phyloP scores from a whole-genome alignment of 2,888 invertebrate species.

The Smittia sp. region DNA sequence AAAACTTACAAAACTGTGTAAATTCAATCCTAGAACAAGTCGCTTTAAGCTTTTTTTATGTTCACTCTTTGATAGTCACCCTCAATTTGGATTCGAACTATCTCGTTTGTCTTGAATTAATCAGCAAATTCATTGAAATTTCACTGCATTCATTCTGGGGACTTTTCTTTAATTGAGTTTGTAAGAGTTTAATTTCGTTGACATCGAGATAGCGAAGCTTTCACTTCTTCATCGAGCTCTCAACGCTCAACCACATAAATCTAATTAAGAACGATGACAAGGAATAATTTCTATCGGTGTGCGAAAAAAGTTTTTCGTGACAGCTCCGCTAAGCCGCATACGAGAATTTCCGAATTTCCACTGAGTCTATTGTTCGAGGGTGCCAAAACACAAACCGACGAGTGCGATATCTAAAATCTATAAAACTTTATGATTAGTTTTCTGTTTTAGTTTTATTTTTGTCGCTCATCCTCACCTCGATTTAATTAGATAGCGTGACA shows the following conservation, averaged over 20 bases:
- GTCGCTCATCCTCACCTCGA: not conserved
- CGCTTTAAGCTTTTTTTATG: too few species aligned
- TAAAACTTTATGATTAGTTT: conserved; percentile 39
- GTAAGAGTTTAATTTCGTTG: too few species aligned
- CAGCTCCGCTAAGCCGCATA: conserved; percentile 8
- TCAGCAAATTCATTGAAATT: too few species aligned
- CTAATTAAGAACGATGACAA: conserved; percentile 34
- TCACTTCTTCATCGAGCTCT: not conserved
- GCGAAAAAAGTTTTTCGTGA: conserved; percentile 3
- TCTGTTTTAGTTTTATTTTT: not conserved
- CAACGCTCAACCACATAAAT: not conserved
- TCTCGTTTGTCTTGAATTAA: too few species aligned
- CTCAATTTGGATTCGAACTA: too few species aligned
- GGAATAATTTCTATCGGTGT: conserved; percentile 9
- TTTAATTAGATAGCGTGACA: conserved; percentile 38
- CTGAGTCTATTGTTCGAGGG: not conserved
- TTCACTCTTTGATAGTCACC: not conserved
- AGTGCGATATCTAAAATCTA: conserved; percentile 35
- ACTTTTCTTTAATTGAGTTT: too few species aligned
- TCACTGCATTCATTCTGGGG: too few species aligned
- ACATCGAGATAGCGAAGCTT: too few species aligned
- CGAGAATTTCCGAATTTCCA: conserved; percentile 28
- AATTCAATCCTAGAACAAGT: too few species aligned
- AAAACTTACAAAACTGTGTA: too few species aligned
- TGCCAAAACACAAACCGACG: not conserved